These are phyloP conservation scores for Laticauda laticaudata DNA, from an alignment of 2,113 vertebrate species.

Conservation along the genomic window DNA sequence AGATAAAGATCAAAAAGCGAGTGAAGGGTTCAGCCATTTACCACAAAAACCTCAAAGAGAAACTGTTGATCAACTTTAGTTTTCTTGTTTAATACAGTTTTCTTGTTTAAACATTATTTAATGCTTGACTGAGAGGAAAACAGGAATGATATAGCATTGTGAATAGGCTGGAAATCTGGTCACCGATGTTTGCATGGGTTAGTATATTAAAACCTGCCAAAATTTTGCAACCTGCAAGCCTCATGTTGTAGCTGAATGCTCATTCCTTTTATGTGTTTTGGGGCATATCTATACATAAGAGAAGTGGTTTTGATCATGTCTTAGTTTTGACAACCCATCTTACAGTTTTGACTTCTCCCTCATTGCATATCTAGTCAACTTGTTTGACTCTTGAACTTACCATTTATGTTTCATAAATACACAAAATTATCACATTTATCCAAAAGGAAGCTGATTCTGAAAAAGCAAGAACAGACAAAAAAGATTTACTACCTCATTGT, in stretches of 20 bases:
- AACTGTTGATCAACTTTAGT: neutral
- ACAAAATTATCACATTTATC: neutral
- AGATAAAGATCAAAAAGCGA: constrained; percentile 22
- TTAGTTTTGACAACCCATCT: too few relatives aligned
- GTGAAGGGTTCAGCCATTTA: neutral
- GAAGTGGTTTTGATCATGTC: neutral
- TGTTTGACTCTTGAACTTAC: neutral
- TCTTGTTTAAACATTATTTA: neutral
- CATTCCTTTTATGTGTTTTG: neutral
- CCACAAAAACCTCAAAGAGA: neutral
- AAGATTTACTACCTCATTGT: neutral
- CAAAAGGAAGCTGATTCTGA: neutral
- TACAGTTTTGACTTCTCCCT: neutral
- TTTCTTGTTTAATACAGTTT: neutral
- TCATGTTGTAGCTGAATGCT: neutral
- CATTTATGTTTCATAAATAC: neutral
- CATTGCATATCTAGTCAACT: neutral
- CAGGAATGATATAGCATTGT: too few relatives aligned
- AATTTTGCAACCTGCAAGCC: neutral
- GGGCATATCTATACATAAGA: neutral
- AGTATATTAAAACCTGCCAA: neutral
- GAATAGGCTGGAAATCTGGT: neutral
- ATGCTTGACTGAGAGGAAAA: neutral
- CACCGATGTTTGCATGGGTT: neutral
- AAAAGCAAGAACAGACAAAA: neutral